Evolutionary conservation across 2,888 invertebrate genomes (phyloP).

Genomic region (Chrysolina oricalcia): DNA sequence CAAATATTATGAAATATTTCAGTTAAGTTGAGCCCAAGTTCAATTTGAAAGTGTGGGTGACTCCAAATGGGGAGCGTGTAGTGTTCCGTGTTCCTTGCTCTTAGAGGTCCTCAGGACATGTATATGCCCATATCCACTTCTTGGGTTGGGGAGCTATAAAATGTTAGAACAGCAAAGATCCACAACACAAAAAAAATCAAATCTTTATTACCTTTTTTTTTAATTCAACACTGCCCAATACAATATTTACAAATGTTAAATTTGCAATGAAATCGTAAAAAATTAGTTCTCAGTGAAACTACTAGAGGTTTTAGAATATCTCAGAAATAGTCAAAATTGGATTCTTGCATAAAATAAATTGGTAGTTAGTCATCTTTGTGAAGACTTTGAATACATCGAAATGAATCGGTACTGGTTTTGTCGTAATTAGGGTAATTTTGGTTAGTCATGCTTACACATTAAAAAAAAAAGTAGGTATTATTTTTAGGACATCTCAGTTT

Average conservation of each 20-base stretch:
- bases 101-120: no score
- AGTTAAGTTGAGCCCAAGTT: neutral
- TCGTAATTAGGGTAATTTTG: no score
- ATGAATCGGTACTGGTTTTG: no score
- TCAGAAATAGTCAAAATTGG: neutral
- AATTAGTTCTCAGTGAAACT: neutral
- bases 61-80: no score
- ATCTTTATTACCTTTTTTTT: slow-evolving; percentile 51
- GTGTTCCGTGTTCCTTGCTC: no score
- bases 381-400: no score
- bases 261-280: slow-evolving; percentile 43
- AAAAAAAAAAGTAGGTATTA: no score
- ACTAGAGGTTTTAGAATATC: slow-evolving; percentile 25
- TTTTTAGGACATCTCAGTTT: no score
- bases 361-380: neutral
- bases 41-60: neutral
- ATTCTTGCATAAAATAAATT: slow-evolving; percentile 8
- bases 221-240: slow-evolving; percentile 66
- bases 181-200: slow-evolving; percentile 41
- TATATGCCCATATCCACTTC: neutral
- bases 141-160: neutral
- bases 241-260: slow-evolving; percentile 64
- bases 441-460: no score
- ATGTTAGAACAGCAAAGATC: slow-evolving; percentile 22
- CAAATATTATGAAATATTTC: no score